Evolutionary conservation across 2,888 invertebrate genomes (phyloP).

Genomic region (Electrophaes corylata): DNA sequence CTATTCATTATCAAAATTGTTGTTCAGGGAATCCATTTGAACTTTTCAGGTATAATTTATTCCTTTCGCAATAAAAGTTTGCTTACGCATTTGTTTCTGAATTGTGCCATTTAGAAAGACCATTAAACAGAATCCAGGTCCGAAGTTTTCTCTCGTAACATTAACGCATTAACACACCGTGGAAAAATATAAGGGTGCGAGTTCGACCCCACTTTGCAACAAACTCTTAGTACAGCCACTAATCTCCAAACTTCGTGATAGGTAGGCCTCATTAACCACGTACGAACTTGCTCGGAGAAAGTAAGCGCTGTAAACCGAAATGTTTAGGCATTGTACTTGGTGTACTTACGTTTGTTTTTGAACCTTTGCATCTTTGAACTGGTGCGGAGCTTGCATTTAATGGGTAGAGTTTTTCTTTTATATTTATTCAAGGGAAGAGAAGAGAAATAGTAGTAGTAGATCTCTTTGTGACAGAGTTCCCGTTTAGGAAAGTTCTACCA

Average conservation of each 20-base stretch:
- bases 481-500: too few species aligned
- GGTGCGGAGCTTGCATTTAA: background rate
- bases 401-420: too few species aligned
- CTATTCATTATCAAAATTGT: conserved; percentile 16
- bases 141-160: conserved; percentile 37
- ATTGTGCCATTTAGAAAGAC: conserved; percentile 32
- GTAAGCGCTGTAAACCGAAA: conserved; percentile 20
- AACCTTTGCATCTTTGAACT: background rate
- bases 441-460: too few species aligned
- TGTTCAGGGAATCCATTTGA: conserved; percentile 10
- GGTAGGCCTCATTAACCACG: conserved; percentile 48
- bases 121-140: conserved; percentile 35
- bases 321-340: conserved; percentile 19
- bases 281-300: conserved; percentile 32
- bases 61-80: conserved; percentile 19
- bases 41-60: conserved; percentile 17
- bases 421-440: too few species aligned
- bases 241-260: conserved; percentile 45
- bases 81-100: conserved; percentile 25
- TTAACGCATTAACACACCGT: conserved; percentile 44
- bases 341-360: conserved; percentile 1
- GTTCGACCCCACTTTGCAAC: conserved; percentile 36
- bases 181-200: conserved; percentile 38
- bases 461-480: too few species aligned
- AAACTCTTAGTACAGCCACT: conserved; percentile 39